Percentiles rank a stretch among this genome's conserved stretches.
phyloP scores from a whole-genome alignment of 2,888 invertebrate genomes.

The Buathra laborator region DNA sequence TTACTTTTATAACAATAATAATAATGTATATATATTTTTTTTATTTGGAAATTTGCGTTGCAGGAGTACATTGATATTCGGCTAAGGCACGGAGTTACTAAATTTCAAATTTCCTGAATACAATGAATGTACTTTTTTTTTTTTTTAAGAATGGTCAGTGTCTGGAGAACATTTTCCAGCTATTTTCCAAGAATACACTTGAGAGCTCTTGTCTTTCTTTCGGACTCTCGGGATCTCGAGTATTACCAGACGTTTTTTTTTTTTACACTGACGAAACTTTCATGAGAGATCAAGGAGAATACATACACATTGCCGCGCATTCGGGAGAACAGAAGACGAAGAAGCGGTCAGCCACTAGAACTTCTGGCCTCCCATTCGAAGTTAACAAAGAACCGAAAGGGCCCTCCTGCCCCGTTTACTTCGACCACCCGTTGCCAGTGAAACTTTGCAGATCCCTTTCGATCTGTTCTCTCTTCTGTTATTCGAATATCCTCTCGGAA shows the following conservation, averaged over 20 bases:
- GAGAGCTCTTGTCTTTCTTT: constrained; percentile 40
- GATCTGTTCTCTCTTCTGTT: constrained; percentile 45
- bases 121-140: too few species aligned
- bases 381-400: constrained; percentile 61
- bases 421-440: constrained; percentile 45
- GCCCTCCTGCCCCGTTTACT: background rate
- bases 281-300: constrained; percentile 18
- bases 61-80: too few species aligned
- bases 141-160: constrained; percentile 13
- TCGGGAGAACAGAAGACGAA: constrained; percentile 28
- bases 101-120: too few species aligned
- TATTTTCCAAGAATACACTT: constrained; percentile 44
- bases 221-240: constrained; percentile 37
- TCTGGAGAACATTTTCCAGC: constrained; percentile 28
- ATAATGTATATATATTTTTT: too few species aligned
- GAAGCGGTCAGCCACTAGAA: constrained; percentile 51
- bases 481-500: constrained; percentile 45
- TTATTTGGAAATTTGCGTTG: too few species aligned
- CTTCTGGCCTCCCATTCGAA: constrained; percentile 49
- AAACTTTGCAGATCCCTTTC: constrained; percentile 61
- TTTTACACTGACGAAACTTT: constrained; percentile 43
- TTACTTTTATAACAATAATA: too few species aligned
- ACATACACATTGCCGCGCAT: constrained; percentile 20
- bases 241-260: constrained; percentile 60
- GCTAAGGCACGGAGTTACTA: too few species aligned